Percentiles rank a stretch among this genome's conserved stretches.
phyloP scores from a whole-genome alignment of 2,888 invertebrate genomes.

The Drosophila nigricruria region DNA sequence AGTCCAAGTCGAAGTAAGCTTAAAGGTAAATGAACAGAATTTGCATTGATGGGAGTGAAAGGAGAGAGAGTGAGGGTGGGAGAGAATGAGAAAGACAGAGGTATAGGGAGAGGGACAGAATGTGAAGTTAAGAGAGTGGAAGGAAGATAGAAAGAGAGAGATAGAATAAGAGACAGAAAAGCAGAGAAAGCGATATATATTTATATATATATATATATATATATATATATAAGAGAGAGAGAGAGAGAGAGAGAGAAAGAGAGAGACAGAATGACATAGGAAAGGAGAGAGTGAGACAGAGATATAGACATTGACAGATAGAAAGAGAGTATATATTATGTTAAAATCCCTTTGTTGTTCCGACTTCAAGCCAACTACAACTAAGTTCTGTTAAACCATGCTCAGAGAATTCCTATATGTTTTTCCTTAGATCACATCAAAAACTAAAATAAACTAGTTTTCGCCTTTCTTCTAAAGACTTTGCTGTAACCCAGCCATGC shows the following conservation, averaged over 20 bases:
- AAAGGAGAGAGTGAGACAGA: neutral
- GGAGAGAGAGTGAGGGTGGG: neutral
- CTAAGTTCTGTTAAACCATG: neutral
- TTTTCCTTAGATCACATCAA: neutral
- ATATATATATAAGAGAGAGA: too few species aligned
- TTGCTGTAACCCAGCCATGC: neutral
- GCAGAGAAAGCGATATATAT: too few species aligned
- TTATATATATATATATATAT: too few species aligned
- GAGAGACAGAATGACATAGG: neutral
- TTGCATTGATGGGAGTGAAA: too few species aligned
- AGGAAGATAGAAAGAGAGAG: neutral
- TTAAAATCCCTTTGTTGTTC: slow-evolving; percentile 2
- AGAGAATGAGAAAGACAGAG: neutral
- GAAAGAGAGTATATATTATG: neutral
- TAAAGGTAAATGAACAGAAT: too few species aligned
- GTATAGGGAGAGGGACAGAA: too few species aligned
- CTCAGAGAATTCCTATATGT: neutral
- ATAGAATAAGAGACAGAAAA: neutral
- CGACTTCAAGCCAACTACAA: neutral
- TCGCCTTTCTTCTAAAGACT: neutral
- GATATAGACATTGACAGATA: neutral
- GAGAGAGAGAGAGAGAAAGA: neutral
- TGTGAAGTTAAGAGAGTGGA: too few species aligned
- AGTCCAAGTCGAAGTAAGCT: neutral
- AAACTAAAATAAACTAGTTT: neutral